Base-by-base conservation (phyloP, 2,888 invertebrate species). In the Platycheirus albimanus region DNA sequence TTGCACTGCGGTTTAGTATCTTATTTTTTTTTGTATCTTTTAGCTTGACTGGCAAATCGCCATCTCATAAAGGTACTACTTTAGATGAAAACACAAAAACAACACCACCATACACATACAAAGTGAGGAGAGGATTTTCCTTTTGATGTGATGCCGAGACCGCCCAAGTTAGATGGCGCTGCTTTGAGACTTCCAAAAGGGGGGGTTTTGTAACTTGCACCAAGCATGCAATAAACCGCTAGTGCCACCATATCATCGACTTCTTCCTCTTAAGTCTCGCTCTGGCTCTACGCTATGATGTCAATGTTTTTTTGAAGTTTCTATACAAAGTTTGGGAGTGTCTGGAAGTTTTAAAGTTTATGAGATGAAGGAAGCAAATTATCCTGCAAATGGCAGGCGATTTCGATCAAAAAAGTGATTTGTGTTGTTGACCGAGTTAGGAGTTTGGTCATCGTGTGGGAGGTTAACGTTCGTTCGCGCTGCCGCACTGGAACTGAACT, bases 61-160 rank as follows among this genome's bases (percentile, higher is more conserved):
- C 83, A 78, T 83, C 72, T 83, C 83, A 83, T 83, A 69, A 83
- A 78, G 63, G 81, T 77, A 71, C 72, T 81, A 77, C 81, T 81
- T 81, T 76, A 76, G 70, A 71, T 80, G 75, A 56, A 75, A 64
- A 76, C 58, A n/a, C n/a, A n/a, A n/a, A n/a, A 24, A 63, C 36
- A 38, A 19, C 5, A 36, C 3, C 67, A 28, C 56, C 28, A 41
- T 43, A 56, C 30, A 63, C 49, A 54, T 1, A 1, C 8, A 24
- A 28, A 43, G 17, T 17, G 38, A 41, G 15, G 15, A 43, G 51
- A 56, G 36, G 49, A 28, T 61, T 63, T 69, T 72, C 24, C 64
- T 54, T 83, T 83, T 83, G 83, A 83, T 83, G 72, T 74, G n/a
- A n/a, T n/a, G 63, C 83, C 83, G 83, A 78, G 83, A 78, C 83